Evolutionary conservation across 2,888 invertebrate genomes (phyloP), one percentile per base, ranked within the genome.

Genomic region (Venustoraphidia nigricollis): DNA sequence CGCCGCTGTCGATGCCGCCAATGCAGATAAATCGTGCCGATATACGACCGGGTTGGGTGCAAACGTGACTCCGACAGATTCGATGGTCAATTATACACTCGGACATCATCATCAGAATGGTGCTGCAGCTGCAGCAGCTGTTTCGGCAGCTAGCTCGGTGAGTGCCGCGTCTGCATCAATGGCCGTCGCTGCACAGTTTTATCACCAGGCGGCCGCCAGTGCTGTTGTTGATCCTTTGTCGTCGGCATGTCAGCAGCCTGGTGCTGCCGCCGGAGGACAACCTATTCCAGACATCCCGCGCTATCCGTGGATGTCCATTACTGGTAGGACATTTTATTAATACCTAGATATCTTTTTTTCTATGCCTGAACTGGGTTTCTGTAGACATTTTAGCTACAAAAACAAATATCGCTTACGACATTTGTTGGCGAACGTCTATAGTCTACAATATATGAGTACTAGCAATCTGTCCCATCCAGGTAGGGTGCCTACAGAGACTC

Each of bases 281-380:
- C 87, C 89, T 50, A 82, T 92, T 64, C 88, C 89, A 45, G 92
- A 92, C 71, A 85, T 92, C 66, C 91, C 92, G 49, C 80, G 92
- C 64, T 92, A 93, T 68, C 92, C 92, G 44, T 93, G 92, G 92
- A 92, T 93, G 91, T 88, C 91, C 63, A 89, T 92, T 70, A 91
- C 92, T 76, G 92, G 92, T 91, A 77, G 83, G 77, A 9, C 37
- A 9, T 37, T 36, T 8, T 17, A 10, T 37, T 36, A 37, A 3
- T 36, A 10, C 13, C 5, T 45, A 11, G 37, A 34, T 38, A 38
- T 47, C 10, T 10, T 35, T 36, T 10, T 11, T 41, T 45, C 8
- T 35, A 36, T 36, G 17, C 27, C 36, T 44, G 27, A 27, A 27
- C 3, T 27, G 3, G 6, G 27, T 38, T 35, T 38, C 36, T 46